Evolutionary conservation across 2,888 invertebrate genomes (phyloP).

Genomic region (Cybosia mesomella): DNA sequence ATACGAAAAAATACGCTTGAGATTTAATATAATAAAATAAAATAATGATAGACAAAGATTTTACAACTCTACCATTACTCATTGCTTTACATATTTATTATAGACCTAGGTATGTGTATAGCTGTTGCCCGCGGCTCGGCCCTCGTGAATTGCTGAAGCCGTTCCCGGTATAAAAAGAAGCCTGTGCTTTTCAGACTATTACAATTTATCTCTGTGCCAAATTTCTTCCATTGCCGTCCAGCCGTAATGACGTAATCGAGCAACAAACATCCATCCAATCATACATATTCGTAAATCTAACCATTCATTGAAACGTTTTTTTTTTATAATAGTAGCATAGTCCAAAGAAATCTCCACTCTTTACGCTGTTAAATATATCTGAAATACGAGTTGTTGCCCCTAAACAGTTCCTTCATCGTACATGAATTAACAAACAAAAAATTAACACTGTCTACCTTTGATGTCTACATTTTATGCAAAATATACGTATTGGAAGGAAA

Average conservation of each 20-base stretch:
- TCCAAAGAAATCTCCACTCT: neutral
- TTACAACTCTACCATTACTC: too few species aligned
- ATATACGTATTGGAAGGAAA: slow-evolving; percentile 28
- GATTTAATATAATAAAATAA: neutral
- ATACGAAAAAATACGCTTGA: neutral
- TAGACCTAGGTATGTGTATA: too few species aligned
- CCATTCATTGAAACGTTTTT: neutral
- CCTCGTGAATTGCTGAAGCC: too few species aligned
- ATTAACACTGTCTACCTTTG: neutral
- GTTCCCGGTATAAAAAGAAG: too few species aligned
- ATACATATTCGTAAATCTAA: too few species aligned
- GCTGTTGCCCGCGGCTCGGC: too few species aligned
- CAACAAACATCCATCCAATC: neutral
- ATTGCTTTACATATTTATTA: too few species aligned
- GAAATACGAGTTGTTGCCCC: neutral
- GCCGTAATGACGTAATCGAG: too few species aligned
- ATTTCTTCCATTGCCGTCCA: neutral
- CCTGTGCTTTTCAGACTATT: too few species aligned
- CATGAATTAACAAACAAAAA: neutral
- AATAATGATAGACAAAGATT: too few species aligned
- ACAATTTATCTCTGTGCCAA: neutral
- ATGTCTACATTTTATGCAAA: neutral
- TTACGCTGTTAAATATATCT: neutral
- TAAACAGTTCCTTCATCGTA: neutral
- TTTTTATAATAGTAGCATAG: neutral